A percentile compares a stretch with the other conserved stretches of the same genome.
These are phyloP conservation scores for Amblyopsis hoosieri DNA, from an alignment of 2,797 vertebrate genomes.

Conservation along the genomic window DNA sequence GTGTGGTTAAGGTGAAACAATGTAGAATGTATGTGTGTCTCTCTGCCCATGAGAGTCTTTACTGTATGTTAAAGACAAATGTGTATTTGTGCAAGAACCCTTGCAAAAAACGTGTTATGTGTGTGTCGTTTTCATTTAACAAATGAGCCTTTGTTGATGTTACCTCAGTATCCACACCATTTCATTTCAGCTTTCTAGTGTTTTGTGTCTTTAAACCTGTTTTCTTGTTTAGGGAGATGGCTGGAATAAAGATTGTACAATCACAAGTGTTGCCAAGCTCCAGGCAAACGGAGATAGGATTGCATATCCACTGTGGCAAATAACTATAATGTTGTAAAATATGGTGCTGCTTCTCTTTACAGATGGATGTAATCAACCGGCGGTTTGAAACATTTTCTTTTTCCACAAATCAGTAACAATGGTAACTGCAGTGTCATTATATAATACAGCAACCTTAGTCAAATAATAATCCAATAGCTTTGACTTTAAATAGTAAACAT, in stretches of 20 bases:
- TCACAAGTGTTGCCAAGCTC: constrained; percentile 26
- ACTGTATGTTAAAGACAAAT: background rate
- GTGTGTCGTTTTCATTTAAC: no score
- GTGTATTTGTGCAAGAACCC: no score
- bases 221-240: background rate
- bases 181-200: constrained; percentile 4
- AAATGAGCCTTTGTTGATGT: background rate
- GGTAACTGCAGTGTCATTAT: constrained; percentile 36
- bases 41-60: constrained; percentile 5
- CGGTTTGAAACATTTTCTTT: constrained; percentile 17
- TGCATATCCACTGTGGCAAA: constrained; percentile 27
- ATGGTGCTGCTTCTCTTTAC: constrained; percentile 25
- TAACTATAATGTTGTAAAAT: constrained; percentile 28
- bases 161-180: background rate
- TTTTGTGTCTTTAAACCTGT: background rate
- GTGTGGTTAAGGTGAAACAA: background rate
- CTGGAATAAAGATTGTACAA: constrained; percentile 17
- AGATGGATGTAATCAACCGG: constrained; percentile 38
- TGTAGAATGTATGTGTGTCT: background rate
- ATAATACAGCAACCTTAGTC: constrained; percentile 37
- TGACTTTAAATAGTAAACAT: constrained; percentile 58
- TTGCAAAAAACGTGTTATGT: no score
- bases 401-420: constrained; percentile 13
- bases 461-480: constrained; percentile 47
- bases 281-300: constrained; percentile 25